phyloP scores from a whole-genome alignment of 2,797 vertebrate genomes.

The Periparus ater region DNA sequence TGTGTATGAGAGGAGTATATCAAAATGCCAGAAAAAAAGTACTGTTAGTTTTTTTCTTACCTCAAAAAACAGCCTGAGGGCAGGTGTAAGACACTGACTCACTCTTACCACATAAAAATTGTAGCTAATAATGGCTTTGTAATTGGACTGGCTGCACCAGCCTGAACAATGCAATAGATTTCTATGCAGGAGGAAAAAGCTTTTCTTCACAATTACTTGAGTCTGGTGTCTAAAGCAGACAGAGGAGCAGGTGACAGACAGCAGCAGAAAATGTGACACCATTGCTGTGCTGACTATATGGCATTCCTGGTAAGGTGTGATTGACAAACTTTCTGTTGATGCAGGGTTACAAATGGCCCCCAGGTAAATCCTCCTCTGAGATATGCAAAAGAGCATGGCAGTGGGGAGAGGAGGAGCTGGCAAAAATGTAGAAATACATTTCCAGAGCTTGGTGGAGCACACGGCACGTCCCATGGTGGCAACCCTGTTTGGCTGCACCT shows the following conservation, averaged over 20 bases:
- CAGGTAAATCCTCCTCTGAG: background rate
- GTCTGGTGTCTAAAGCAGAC: background rate
- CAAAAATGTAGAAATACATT: background rate
- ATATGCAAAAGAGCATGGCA: background rate
- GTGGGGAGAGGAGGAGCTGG: background rate
- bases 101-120: background rate
- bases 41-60: background rate
- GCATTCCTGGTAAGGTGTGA: background rate
- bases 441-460: background rate
- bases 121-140: background rate
- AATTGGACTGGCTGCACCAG: background rate
- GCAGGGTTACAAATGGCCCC: background rate
- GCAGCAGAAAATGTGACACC: background rate
- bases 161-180: background rate
- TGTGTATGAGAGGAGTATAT: background rate
- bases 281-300: background rate
- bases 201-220: background rate
- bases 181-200: background rate
- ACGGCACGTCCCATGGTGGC: fast-evolving
- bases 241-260: background rate
- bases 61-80: background rate
- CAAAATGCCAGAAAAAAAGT: background rate
- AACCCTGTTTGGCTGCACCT: background rate
- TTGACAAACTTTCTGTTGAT: background rate
- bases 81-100: background rate